Conservation (phyloP, 37 sponge, comb jelly and placozoan species). For the Halichondria panicea region DNA sequence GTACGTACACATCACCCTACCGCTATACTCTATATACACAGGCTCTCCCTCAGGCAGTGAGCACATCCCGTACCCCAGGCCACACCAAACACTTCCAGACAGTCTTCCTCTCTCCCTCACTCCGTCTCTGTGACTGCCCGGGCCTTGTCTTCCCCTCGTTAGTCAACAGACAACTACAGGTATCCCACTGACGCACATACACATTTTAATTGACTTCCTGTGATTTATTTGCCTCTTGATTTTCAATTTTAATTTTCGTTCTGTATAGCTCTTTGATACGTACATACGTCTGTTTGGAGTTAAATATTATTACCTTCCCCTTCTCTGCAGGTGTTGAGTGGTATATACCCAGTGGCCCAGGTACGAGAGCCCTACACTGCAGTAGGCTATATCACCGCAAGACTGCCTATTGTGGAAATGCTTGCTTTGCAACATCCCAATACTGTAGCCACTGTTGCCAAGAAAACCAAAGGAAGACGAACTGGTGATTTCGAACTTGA, state of each 20-base stretch:
- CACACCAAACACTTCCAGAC: constrained; percentile 99
- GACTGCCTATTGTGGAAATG: constrained; percentile 71
- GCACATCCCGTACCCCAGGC: constrained; percentile 94
- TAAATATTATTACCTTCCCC: neutral
- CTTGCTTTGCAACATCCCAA: constrained; percentile 77
- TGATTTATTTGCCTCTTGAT: neutral
- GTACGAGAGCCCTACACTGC: constrained; percentile 93
- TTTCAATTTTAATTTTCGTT: neutral
- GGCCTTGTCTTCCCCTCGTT: constrained; percentile 95
- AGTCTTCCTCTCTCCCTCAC: constrained; percentile 79
- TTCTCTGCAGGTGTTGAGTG: constrained; percentile 70
- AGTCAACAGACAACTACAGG: constrained; percentile 92
- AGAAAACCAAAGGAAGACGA: neutral
- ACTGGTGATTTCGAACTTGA: neutral
- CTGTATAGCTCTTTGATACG: neutral
- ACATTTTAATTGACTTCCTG: neutral
- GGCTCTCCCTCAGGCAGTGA: constrained; percentile 68
- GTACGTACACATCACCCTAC: constrained; percentile 26
- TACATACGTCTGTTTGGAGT: neutral
- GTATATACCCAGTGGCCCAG: constrained; percentile 96
- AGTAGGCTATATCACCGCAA: constrained; percentile 89
- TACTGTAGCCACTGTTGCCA: neutral
- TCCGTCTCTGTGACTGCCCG: constrained; percentile 96
- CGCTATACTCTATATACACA: neutral
- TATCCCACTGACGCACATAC: neutral